These are phyloP conservation scores for Micropterix aruncella DNA, from an alignment of 2,888 invertebrate species.

Conservation along the genomic window DNA sequence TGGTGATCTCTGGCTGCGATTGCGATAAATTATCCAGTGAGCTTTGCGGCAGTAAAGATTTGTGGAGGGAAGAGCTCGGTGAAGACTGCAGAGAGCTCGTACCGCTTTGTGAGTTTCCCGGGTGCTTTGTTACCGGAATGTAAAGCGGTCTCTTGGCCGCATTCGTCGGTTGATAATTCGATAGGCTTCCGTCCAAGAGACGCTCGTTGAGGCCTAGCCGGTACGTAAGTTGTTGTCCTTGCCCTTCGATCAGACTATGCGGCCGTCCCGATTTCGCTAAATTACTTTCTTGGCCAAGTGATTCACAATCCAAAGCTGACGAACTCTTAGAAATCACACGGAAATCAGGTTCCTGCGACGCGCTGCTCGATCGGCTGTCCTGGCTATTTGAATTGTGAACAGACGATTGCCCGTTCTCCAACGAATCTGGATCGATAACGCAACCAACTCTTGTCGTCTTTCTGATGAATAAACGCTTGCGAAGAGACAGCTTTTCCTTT, in stretches of 20 bases:
- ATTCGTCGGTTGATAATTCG: background rate
- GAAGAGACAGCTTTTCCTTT: slow-evolving; percentile 35
- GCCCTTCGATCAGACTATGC: background rate
- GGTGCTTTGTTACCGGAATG: background rate
- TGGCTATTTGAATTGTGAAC: background rate
- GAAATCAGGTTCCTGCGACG: slow-evolving; percentile 5
- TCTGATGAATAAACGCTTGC: slow-evolving; percentile 35
- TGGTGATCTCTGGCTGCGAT: slow-evolving; percentile 10
- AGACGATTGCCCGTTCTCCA: slow-evolving; percentile 22
- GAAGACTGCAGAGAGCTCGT: background rate
- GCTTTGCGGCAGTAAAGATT: background rate
- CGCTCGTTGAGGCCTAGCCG: background rate
- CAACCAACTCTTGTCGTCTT: slow-evolving; percentile 40
- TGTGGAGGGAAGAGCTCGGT: background rate
- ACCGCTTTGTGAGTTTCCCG: background rate
- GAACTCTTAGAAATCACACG: slow-evolving; percentile 7
- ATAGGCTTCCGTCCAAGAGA: background rate
- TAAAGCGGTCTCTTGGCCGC: background rate
- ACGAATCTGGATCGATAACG: slow-evolving; percentile 34
- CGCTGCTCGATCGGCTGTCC: slow-evolving; percentile 3
- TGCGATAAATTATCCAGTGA: slow-evolving; percentile 30
- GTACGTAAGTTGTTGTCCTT: background rate
- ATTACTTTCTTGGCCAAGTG: background rate
- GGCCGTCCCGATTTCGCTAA: background rate
- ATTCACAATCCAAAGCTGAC: slow-evolving; percentile 9